Base-by-base conservation (phyloP, 2,113 vertebrate species). In the Empidonax traillii region DNA sequence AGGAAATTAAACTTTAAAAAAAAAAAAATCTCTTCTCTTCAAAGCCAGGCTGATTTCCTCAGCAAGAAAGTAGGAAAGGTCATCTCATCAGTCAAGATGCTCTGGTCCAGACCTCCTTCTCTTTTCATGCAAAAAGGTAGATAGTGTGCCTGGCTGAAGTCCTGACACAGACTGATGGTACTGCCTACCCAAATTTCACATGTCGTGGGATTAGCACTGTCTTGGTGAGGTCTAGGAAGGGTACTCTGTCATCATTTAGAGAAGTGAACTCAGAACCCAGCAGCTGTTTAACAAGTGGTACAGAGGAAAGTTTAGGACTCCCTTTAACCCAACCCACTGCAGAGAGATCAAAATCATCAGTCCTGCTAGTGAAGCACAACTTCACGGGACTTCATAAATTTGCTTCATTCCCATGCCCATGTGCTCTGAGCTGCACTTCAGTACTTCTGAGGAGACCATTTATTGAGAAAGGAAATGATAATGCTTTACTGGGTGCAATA, bases 161-260 rank as follows among this genome's bases (percentile, higher is more conserved):
- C 20, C 28, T 80, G 14, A 5, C 49, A 68, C 12, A 49, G 21
- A 16, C 23, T 28, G 43, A n/a, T 37, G 16, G 25, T 35, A 37
- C 19, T 8, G 1, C 28, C 22, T 72, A 15, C 13, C 20, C 37
- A 47, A 67, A 74, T 67, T 80, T n/a, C 37, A 46, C 10, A 15
- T 0, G 0, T 24, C 35, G 27, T 1, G 1, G 37, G 10, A 33
- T 52, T 58, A 90, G 13, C 24, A 37, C 17, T 75, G 12, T 39
- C 35, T 65, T 63, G 13, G 15, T 8, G 9, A 1, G 3, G 76
- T 15, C 35, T 73, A 71, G 39, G 71, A 90, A 55, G 14, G 33
- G 4, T 3, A 30, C 13, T 58, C 33, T 59, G 28, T 82, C 10
- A 22, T 23, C 3, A 28, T 58, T 62, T 77, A 51, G 6, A 44